Base-by-base conservation (phyloP, 2,113 vertebrate genomes). In the Cephalopterus ornatus region DNA sequence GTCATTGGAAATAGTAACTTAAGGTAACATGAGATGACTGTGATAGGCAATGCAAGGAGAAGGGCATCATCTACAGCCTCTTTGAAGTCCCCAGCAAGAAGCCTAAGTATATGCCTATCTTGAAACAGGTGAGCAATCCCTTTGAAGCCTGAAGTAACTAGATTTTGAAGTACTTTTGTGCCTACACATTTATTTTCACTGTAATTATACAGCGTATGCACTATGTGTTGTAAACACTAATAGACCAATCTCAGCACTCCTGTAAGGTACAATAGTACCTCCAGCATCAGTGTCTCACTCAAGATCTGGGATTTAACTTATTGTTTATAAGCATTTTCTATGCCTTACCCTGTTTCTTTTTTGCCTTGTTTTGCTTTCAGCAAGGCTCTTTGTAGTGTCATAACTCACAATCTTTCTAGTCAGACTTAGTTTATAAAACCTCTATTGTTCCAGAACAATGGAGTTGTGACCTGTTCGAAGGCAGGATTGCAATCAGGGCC, bases 401-500 rank as follows among this genome's bases (percentile, higher is more conserved):
- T 94, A 96, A 96, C 58, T 95, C 93, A 92, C 68, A 47, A 53
- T 66, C 93, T 84, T 95, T 87, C 88, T 68, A 82, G 76, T 72
- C 76, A 91, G 92, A 68, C 86, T 75, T 92, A 93, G 91, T 96
- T 97, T 94, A 85, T 91, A 94, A 92, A 97, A 88, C 92, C 79
- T 55, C 89, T 66, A 89, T 95, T 97, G 93, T 97, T 91, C 32
- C 81, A 81, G 83, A 91, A 96, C 93, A 97, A 97, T 92, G 81
- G 73, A 91, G 65, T 49, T 85, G 88, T 96, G 96, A 94, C 92
- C 96, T 92, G 83, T 68, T 92, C 0, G 3, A 91, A 89, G 65
- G 76, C 92, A 94, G 92, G 86, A 74, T 28, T 65, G 88, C 93
- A 84, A 78, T 46, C 86, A 37, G 52, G 65, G 80, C 79, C 76